Base-by-base conservation (phyloP, 2,797 vertebrate genomes). In the Parambassis ranga region DNA sequence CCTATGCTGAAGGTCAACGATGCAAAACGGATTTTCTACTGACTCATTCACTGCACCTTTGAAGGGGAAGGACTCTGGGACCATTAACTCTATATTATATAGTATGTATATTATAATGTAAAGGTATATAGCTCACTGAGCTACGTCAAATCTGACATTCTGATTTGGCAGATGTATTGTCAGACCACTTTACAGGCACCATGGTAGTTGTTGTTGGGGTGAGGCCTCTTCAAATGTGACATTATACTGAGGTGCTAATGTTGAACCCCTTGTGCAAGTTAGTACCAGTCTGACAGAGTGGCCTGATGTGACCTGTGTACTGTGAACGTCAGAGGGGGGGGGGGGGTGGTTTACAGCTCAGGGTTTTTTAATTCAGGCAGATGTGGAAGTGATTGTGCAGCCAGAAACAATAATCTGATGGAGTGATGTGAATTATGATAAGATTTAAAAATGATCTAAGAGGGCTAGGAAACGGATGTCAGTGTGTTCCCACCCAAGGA, bases 211-310 rank as follows among this genome's bases (percentile, higher is more conserved):
- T 39, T 24, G 10, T 71, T 57, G 56, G 50, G 36, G 22, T 41
- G 38, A 53, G 49, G 55, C 50, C 16, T 56, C 41, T 49, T 48
- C 15, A 1, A 5, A 10, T 52, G 43, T 49, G 61, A 53, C 56
- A 49, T 75, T 57, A 19, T 65, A 63, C 55, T 4, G 6, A 66
- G 53, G 43, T 16, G 39, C 19, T 81, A 71, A 70, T 50, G 33
- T 65, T 78, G 18, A 62, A 43, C 13, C 51, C 67, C 51, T 11
- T 5, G 4, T 67, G 81, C 30, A 63, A 82, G 49, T 72, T 66
- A 33, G 59, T 27, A 71, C 63, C 52, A 15, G 61, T 4, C 44
- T 65, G 79, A 75, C 38, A 66, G 43, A 47, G 36, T 9, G 19
- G 43, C 28, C 43, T 18, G 14, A 50, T 63, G 51, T 69, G 60